Evolutionary conservation across 2,113 vertebrate genomes (phyloP).

Genomic region (Nycticebus coucang): DNA sequence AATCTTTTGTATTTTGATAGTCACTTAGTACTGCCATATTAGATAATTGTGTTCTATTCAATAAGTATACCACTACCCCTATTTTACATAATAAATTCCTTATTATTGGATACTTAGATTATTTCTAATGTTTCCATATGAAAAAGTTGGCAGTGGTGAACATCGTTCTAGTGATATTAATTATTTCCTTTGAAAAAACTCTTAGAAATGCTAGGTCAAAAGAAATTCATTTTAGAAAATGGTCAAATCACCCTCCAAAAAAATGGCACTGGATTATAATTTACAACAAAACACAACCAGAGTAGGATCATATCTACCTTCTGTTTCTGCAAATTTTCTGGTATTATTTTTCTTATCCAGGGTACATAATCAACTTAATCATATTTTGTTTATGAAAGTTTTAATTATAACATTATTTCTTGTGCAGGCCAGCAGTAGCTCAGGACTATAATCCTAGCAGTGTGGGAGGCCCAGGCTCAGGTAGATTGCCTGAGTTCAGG

Average conservation of each 20-base stretch:
- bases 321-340: not conserved
- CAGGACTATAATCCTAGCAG: too few relatives aligned
- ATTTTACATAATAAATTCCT: slow-evolving; percentile 19
- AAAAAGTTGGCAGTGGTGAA: not conserved
- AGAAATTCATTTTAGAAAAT: slow-evolving; percentile 15
- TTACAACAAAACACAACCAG: slow-evolving; percentile 7
- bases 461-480: too few relatives aligned
- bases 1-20: slow-evolving; percentile 44
- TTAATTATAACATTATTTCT: not conserved
- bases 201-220: slow-evolving; percentile 37
- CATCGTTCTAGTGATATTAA: slow-evolving; percentile 31
- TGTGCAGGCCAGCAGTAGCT: not conserved
- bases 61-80: not conserved
- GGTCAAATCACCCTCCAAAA: not conserved
- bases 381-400: slow-evolving; percentile 23
- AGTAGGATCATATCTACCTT: not conserved
- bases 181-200: slow-evolving; percentile 34
- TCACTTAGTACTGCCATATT: not conserved
- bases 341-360: slow-evolving; percentile 14
- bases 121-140: slow-evolving; percentile 28
- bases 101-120: not conserved
- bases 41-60: not conserved
- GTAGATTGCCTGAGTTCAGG: too few relatives aligned
- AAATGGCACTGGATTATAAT: slow-evolving; percentile 1
- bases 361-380: not conserved